These are phyloP conservation scores for Istiophorus platypterus DNA, from an alignment of 2,113 vertebrate genomes.

Conservation along the genomic window DNA sequence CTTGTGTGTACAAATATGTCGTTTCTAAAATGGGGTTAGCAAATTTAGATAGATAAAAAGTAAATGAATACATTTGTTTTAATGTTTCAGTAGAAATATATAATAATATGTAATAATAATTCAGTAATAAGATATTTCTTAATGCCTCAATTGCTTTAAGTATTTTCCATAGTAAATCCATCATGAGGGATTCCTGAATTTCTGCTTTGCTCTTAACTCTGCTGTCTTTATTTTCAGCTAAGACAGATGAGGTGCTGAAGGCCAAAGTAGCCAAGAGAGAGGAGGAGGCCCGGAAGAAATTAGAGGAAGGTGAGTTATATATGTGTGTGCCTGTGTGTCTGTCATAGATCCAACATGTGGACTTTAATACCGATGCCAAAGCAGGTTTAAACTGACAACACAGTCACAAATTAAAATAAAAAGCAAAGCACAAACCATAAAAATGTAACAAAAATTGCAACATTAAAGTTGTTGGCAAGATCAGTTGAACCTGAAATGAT, in stretches of 20 bases:
- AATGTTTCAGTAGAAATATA: slow-evolving; percentile 2
- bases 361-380: neutral
- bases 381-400: neutral
- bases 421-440: neutral
- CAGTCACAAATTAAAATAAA: neutral
- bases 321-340: slow-evolving; percentile 14
- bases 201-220: slow-evolving; percentile 27
- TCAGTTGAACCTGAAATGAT: neutral
- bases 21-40: neutral
- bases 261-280: slow-evolving; percentile 92
- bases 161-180: neutral
- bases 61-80: neutral
- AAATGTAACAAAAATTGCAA: neutral
- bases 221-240: slow-evolving; percentile 85
- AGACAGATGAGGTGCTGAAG: slow-evolving; percentile 94
- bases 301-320: slow-evolving; percentile 89
- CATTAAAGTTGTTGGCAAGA: slow-evolving; percentile 4
- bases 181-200: neutral
- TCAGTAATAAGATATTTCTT: neutral
- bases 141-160: neutral
- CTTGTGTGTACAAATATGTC: neutral
- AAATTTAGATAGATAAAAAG: neutral
- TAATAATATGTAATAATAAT: neutral
- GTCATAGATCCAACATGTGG: neutral
- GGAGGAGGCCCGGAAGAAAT: slow-evolving; percentile 90